Evolutionary conservation across 2,113 vertebrate genomes (phyloP).

Genomic region (Uropsilus gracilis): DNA sequence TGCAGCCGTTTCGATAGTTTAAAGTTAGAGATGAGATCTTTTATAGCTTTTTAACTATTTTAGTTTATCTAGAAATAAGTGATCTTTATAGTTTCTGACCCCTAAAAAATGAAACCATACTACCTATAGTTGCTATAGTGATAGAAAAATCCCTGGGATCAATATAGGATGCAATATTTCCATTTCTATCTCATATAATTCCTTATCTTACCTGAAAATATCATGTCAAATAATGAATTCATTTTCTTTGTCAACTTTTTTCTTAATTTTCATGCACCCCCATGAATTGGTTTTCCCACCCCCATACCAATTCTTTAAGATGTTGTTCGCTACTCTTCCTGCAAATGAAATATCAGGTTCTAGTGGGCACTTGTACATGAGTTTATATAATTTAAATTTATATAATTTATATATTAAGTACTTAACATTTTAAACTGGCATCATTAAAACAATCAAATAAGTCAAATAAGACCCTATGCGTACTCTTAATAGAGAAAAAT

Average conservation of each 20-base stretch:
- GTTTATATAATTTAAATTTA: not conserved
- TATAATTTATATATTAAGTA: not conserved
- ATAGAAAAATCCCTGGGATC: slow-evolving; percentile 52
- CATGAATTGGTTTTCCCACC: not conserved
- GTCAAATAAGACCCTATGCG: not conserved
- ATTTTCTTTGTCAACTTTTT: slow-evolving; percentile 15
- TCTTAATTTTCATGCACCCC: slow-evolving; percentile 23
- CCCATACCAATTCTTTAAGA: not conserved
- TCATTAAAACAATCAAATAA: not conserved
- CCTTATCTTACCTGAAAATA: slow-evolving; percentile 56
- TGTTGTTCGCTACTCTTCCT: not conserved
- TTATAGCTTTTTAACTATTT: slow-evolving; percentile 69
- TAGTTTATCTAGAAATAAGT: slow-evolving; percentile 68
- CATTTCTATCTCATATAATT: slow-evolving; percentile 31
- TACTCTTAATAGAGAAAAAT: not conserved
- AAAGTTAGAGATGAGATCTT: slow-evolving; percentile 54
- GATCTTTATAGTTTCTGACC: slow-evolving; percentile 70
- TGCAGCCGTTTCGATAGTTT: slow-evolving; percentile 47
- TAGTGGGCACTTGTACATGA: not conserved
- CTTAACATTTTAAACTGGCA: not conserved
- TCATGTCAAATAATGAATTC: slow-evolving; percentile 20
- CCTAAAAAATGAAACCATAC: slow-evolving; percentile 61
- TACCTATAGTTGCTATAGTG: slow-evolving; percentile 65
- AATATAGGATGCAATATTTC: slow-evolving; percentile 46
- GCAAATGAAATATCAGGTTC: not conserved